Evolutionary conservation across 2,797 vertebrate species (phyloP).

Genomic region (Pagetopsis macropterus): DNA sequence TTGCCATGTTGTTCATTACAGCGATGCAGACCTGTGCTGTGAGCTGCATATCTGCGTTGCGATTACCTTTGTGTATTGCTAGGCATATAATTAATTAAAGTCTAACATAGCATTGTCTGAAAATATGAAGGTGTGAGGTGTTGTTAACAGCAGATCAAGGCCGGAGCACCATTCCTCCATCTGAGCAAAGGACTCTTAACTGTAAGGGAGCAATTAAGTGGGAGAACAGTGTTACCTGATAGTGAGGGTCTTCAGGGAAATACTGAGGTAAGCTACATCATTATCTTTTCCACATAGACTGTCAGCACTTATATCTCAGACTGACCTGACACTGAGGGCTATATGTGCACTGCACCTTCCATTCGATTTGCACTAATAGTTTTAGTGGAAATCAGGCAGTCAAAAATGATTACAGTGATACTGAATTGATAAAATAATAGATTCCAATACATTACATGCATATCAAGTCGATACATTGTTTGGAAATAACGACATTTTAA

Average conservation of each 20-base stretch:
- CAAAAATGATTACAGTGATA: not conserved
- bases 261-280: conserved; percentile 70
- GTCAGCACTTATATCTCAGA: conserved; percentile 43
- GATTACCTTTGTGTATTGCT: conserved; percentile 67
- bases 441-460: not conserved
- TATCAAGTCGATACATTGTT: conserved; percentile 1
- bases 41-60: conserved; percentile 55
- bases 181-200: conserved; percentile 79
- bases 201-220: conserved; percentile 81
- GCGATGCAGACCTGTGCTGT: conserved; percentile 41
- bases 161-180: conserved; percentile 61
- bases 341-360: not conserved
- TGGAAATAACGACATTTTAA: not conserved
- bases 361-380: conserved; percentile 1
- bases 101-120: conserved; percentile 80
- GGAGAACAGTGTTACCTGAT: conserved; percentile 71
- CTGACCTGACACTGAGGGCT: not conserved
- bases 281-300: conserved; percentile 72
- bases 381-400: no score
- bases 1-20: conserved; percentile 72
- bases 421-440: conserved; percentile 10
- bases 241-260: conserved; percentile 78
- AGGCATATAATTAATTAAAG: conserved; percentile 84
- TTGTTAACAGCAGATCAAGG: conserved; percentile 80
- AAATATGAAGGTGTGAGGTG: conserved; percentile 76